These are phyloP conservation scores for Zootoca vivipara DNA, from an alignment of 2,113 vertebrate species.

Conservation along the genomic window DNA sequence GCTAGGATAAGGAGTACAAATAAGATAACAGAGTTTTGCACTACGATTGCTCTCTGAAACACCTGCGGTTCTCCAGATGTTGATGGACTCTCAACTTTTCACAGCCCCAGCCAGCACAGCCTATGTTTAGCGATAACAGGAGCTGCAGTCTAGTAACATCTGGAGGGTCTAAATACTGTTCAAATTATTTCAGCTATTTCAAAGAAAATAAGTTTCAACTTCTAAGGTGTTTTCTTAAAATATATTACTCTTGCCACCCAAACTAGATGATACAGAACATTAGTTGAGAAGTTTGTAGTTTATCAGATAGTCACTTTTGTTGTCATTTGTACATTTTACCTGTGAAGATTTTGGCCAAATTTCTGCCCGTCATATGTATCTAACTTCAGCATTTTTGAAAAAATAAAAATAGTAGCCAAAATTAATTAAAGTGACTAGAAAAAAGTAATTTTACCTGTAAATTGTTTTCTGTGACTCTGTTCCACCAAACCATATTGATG, in stretches of 20 bases:
- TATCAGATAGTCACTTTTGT: not conserved
- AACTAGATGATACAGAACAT: not conserved
- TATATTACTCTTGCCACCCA: not conserved
- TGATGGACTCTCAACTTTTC: not conserved
- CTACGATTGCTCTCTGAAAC: not conserved
- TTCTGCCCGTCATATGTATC: not conserved
- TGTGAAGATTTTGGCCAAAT: slow-evolving; percentile 1
- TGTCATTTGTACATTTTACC: not conserved
- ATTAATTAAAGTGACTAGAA: slow-evolving; percentile 69
- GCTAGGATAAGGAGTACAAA: not conserved
- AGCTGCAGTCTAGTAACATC: not conserved
- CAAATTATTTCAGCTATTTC: not conserved
- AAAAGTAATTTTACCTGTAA: slow-evolving; percentile 83
- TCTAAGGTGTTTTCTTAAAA: not conserved
- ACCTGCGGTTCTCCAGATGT: not conserved
- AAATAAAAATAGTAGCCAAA: slow-evolving; percentile 69
- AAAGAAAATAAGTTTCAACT: not conserved
- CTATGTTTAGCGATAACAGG: too few species aligned
- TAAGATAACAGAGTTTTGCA: not conserved
- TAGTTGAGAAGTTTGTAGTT: not conserved
- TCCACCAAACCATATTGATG: slow-evolving; percentile 86
- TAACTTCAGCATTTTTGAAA: slow-evolving; percentile 36
- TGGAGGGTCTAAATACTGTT: not conserved
- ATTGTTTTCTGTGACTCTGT: slow-evolving; percentile 87
- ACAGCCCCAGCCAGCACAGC: not conserved